These are phyloP conservation scores for Tragelaphus imberbis DNA, from an alignment of 2,113 vertebrate species.

Conservation along the genomic window DNA sequence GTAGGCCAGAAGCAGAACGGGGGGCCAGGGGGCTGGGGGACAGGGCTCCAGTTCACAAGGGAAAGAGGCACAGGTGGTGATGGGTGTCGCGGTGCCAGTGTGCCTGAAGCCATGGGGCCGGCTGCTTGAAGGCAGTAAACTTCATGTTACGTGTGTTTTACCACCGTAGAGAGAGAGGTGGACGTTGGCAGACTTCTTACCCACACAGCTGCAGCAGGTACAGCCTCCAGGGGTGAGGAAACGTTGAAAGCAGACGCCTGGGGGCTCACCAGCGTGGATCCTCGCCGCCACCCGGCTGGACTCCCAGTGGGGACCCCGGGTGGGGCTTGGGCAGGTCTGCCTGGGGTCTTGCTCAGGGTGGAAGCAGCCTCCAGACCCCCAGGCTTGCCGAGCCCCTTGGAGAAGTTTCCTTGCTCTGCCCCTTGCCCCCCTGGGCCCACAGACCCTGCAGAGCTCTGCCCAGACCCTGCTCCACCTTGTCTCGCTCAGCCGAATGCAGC, in stretches of 20 bases:
- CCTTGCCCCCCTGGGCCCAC: fast-evolving
- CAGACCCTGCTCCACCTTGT: neutral
- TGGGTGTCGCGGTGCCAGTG: fast-evolving
- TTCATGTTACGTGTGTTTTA: fast-evolving
- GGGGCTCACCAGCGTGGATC: neutral
- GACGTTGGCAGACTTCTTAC: neutral
- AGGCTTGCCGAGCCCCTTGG: neutral
- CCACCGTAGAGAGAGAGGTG: neutral
- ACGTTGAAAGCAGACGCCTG: fast-evolving
- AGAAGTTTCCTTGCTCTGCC: neutral
- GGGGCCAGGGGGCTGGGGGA: fast-evolving
- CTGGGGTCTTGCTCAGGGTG: neutral
- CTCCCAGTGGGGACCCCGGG: neutral
- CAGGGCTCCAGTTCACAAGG: neutral
- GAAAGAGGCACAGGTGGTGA: fast-evolving
- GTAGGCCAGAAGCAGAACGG: neutral
- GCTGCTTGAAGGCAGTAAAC: fast-evolving
- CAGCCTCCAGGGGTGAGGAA: fast-evolving
- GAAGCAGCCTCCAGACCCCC: too few species aligned
- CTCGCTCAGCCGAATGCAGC: fast-evolving
- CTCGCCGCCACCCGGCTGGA: fast-evolving
- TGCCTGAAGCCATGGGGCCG: fast-evolving
- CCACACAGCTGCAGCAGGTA: neutral
- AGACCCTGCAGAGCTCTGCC: fast-evolving
- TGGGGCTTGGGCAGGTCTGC: neutral